Percentiles rank a stretch among this genome's conserved stretches.
phyloP scores from a whole-genome alignment of 2,888 invertebrate genomes.

The Ernsta delagoae region DNA sequence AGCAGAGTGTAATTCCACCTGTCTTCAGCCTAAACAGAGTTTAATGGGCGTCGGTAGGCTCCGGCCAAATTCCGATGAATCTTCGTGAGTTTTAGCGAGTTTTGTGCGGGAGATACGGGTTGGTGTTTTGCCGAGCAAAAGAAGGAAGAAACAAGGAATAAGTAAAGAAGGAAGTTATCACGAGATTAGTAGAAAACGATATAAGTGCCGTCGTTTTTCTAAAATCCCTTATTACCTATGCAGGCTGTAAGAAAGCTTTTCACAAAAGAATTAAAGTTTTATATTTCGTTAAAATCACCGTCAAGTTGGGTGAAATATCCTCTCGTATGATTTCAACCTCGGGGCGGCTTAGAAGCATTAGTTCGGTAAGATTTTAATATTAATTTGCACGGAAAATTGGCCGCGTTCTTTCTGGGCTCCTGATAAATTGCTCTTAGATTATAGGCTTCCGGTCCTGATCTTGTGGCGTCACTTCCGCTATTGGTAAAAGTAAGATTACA shows the following conservation, averaged over 20 bases:
- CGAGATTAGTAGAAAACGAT: too few relatives aligned
- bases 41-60: conserved; percentile 52
- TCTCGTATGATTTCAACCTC: conserved; percentile 23
- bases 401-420: conserved; percentile 40
- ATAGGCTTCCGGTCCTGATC: conserved; percentile 38
- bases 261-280: too few relatives aligned
- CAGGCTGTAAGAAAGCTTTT: too few relatives aligned
- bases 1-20: conserved; percentile 58
- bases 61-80: conserved; percentile 52
- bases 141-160: too few relatives aligned
- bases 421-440: conserved; percentile 44
- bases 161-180: too few relatives aligned
- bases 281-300: too few relatives aligned
- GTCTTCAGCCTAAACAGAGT: conserved; percentile 63
- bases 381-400: conserved; percentile 48
- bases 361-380: conserved; percentile 51
- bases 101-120: conserved; percentile 5
- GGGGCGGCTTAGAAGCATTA: conserved; percentile 46
- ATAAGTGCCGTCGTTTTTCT: too few relatives aligned
- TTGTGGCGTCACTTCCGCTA: conserved; percentile 33
- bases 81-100: conserved; percentile 33
- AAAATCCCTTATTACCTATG: too few relatives aligned
- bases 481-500: conserved; percentile 34
- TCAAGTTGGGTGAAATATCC: neutral
- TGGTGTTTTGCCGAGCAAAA: neutral